A percentile compares a stretch with the other conserved stretches of the same genome.
phyloP scores from a whole-genome alignment of 2,113 vertebrate genomes.

The Cottus gobio region DNA sequence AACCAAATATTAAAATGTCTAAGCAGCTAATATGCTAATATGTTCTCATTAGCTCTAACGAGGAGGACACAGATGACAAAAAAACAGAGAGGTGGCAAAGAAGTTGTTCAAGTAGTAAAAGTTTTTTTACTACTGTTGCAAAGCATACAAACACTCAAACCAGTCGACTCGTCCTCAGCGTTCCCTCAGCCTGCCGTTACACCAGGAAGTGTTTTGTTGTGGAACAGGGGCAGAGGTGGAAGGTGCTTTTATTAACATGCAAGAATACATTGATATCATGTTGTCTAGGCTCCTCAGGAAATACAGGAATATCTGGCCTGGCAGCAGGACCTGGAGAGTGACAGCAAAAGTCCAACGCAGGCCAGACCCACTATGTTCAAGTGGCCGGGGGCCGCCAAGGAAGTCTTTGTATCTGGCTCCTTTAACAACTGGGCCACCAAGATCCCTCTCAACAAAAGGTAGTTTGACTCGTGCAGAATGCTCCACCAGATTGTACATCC shows the following conservation, averaged over 20 bases:
- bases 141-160: neutral
- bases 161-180: neutral
- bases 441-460: constrained; percentile 97
- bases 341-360: constrained; percentile 84
- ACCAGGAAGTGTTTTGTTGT: constrained; percentile 1
- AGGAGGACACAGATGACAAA: neutral
- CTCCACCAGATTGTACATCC: neutral
- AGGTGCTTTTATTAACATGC: neutral
- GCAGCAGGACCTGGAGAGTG: constrained; percentile 93
- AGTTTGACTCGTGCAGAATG: neutral
- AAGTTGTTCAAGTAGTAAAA: no score
- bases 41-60: neutral
- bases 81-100: no score
- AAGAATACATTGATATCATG: neutral
- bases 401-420: constrained; percentile 95
- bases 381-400: constrained; percentile 92
- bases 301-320: constrained; percentile 95
- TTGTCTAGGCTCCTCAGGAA: constrained; percentile 84
- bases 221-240: neutral
- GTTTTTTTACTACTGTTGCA: no score
- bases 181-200: neutral
- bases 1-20: neutral
- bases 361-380: constrained; percentile 94
- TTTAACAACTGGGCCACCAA: constrained; percentile 97
- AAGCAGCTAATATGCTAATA: neutral